These are phyloP conservation scores for Saccostrea echinata DNA, from an alignment of 1,140 invertebrate species.

Conservation along the genomic window DNA sequence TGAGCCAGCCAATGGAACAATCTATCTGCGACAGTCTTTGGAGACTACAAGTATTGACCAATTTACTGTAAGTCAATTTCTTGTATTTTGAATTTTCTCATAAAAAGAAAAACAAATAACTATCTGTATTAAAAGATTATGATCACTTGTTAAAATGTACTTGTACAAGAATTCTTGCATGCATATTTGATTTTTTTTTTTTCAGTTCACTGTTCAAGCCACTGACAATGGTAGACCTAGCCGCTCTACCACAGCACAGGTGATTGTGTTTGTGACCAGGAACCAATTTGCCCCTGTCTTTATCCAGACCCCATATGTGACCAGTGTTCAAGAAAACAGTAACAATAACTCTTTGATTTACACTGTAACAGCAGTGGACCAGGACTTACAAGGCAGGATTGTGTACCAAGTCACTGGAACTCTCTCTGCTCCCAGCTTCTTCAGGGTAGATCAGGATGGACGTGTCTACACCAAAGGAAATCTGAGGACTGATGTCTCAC, in stretches of 20 bases:
- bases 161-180: background rate
- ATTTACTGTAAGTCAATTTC: constrained; percentile 56
- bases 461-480: constrained; percentile 31
- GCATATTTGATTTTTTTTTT: background rate
- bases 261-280: constrained; percentile 41
- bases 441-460: constrained; percentile 41
- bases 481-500: constrained; percentile 38
- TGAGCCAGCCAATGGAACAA: constrained; percentile 90
- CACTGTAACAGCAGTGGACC: constrained; percentile 42
- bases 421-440: constrained; percentile 36
- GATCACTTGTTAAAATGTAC: background rate
- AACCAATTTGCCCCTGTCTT: constrained; percentile 34
- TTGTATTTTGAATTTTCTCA: background rate
- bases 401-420: constrained; percentile 38
- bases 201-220: constrained; percentile 43
- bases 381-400: constrained; percentile 30
- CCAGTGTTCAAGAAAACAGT: constrained; percentile 40
- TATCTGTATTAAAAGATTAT: background rate
- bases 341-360: constrained; percentile 18
- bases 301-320: constrained; percentile 40
- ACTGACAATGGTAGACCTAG: constrained; percentile 40
- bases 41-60: constrained; percentile 55
- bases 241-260: constrained; percentile 36
- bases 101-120: no score
- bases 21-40: constrained; percentile 83